Evolutionary conservation across 2,797 vertebrate species (phyloP).

Genomic region (Characodon lateralis): DNA sequence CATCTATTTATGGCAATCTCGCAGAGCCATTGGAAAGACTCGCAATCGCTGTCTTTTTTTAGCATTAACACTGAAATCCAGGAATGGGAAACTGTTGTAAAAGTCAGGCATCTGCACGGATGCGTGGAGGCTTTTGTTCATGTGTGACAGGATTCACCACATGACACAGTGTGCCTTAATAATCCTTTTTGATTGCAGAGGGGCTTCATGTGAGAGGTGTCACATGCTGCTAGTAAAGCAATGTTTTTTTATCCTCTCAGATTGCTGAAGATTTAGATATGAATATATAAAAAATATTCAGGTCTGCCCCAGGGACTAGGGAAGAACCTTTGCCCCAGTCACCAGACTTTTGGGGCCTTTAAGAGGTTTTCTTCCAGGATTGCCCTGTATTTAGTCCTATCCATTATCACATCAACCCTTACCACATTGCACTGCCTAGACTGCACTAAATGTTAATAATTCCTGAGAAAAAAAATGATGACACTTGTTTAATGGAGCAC

Average conservation of each 20-base stretch:
- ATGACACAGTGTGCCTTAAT: constrained; percentile 18
- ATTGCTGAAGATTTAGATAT: neutral
- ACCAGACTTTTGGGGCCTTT: neutral
- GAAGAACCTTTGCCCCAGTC: neutral
- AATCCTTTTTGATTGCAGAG: constrained; percentile 35
- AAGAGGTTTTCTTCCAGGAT: neutral
- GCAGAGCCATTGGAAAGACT: neutral
- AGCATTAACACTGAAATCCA: neutral
- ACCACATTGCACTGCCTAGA: neutral
- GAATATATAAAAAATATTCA: neutral
- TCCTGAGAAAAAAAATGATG: no score
- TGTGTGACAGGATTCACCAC: neutral
- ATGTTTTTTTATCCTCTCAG: constrained; percentile 2
- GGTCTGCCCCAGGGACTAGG: no score
- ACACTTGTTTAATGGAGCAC: neutral
- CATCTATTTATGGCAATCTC: neutral
- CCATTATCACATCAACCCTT: neutral
- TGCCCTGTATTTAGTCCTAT: neutral
- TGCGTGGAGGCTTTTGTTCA: constrained; percentile 17
- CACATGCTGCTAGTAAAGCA: neutral
- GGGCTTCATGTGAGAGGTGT: constrained; percentile 1
- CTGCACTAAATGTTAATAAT: no score
- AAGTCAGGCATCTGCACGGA: constrained; percentile 8
- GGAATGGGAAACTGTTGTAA: neutral
- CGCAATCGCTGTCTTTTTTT: neutral